These are phyloP conservation scores for Thumatha senex DNA, from an alignment of 2,888 invertebrate species.

Conservation along the genomic window DNA sequence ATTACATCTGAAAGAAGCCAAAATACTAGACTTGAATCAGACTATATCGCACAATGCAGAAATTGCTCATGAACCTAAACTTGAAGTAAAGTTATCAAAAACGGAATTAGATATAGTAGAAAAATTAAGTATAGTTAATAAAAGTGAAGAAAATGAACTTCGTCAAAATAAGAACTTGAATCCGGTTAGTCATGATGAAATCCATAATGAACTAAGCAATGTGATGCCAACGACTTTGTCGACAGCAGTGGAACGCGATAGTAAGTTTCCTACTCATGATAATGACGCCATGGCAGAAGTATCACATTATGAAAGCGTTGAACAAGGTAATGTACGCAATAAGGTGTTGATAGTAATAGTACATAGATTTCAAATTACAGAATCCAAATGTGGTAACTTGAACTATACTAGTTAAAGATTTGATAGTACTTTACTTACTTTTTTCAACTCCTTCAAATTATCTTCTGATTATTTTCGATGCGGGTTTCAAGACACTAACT, in stretches of 20 bases:
- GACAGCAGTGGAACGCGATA: not conserved
- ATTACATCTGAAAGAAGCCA: not conserved
- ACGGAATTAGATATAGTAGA: not conserved
- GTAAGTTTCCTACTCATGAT: not conserved
- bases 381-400: too few relatives aligned
- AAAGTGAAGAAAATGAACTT: not conserved
- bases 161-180: too few relatives aligned
- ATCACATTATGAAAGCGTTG: not conserved
- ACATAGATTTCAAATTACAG: too few relatives aligned
- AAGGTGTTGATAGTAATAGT: not conserved
- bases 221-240: not conserved
- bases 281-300: not conserved
- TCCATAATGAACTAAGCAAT: not conserved
- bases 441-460: too few relatives aligned
- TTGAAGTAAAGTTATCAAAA: not conserved
- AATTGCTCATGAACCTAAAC: not conserved
- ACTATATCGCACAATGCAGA: not conserved
- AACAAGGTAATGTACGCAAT: not conserved
- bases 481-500: too few relatives aligned
- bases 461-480: too few relatives aligned
- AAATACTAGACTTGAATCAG: not conserved
- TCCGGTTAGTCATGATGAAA: too few relatives aligned
- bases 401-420: too few relatives aligned
- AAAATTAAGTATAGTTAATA: not conserved
- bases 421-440: too few relatives aligned